Conservation (phyloP, 2,797 vertebrate species). For the Gymnothorax javanicus region DNA sequence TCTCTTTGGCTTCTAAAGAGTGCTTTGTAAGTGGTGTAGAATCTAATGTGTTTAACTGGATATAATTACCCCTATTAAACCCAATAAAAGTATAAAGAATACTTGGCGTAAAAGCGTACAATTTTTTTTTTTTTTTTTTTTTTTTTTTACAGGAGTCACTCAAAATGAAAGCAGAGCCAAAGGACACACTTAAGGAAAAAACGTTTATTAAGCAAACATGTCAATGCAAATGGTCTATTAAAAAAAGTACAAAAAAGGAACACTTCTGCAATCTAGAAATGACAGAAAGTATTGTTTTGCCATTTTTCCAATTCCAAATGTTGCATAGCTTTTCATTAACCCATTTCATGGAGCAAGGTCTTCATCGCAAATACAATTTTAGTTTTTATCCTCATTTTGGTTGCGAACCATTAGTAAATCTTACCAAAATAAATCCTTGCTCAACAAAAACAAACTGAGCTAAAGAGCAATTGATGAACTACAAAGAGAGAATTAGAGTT, state of each 20-base stretch:
- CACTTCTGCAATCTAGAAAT: constrained; percentile 41
- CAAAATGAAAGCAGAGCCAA: background rate
- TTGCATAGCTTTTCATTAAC: constrained; percentile 33
- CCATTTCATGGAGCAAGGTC: constrained; percentile 7
- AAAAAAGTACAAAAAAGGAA: constrained; percentile 43
- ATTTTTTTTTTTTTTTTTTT: background rate
- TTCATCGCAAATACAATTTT: background rate
- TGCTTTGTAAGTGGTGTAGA: constrained; percentile 57
- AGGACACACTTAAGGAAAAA: background rate
- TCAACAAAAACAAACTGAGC: background rate
- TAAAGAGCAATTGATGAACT: constrained; percentile 14
- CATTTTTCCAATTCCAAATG: constrained; percentile 22
- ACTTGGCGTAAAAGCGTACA: background rate
- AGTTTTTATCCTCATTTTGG: background rate
- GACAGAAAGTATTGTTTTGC: constrained; percentile 29
- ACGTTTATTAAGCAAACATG: constrained; percentile 41
- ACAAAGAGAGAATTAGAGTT: background rate
- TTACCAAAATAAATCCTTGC: constrained; percentile 20
- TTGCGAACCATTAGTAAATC: background rate
- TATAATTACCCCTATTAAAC: constrained; percentile 51
- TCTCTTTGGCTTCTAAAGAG: constrained; percentile 19
- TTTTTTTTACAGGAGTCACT: background rate
- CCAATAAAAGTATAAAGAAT: constrained; percentile 57
- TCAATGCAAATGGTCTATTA: constrained; percentile 38
- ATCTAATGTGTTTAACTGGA: constrained; percentile 40